A percentile compares a stretch with the other conserved stretches of the same genome.
Conservation (phyloP, 1,140 invertebrate species). For the Drosophila prosaltans region DNA sequence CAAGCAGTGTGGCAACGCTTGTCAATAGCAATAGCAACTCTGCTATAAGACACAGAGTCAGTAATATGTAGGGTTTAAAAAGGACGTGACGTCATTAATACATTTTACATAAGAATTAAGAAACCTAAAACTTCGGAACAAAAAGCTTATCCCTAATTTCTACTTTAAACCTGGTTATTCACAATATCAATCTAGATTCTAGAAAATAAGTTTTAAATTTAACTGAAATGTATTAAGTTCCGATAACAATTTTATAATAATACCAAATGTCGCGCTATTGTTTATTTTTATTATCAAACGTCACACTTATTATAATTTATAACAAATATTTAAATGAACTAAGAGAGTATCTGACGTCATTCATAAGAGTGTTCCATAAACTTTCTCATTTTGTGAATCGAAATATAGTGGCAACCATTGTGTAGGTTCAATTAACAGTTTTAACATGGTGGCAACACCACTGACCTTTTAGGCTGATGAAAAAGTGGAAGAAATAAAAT, state of each 20-base stretch:
- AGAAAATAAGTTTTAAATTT: too few species aligned
- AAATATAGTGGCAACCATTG: neutral
- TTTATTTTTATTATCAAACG: too few species aligned
- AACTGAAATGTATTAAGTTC: too few species aligned
- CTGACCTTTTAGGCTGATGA: slow-evolving; percentile 51
- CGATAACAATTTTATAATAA: too few species aligned
- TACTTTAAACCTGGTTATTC: too few species aligned
- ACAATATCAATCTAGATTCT: too few species aligned
- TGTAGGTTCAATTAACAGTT: slow-evolving; percentile 1
- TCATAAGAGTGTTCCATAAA: neutral
- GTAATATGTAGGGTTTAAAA: neutral
- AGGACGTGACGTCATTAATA: neutral
- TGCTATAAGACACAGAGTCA: slow-evolving; percentile 5
- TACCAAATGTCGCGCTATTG: too few species aligned
- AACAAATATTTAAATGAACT: neutral
- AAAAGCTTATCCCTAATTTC: too few species aligned
- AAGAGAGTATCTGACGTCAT: neutral
- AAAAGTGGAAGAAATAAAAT: slow-evolving; percentile 68
- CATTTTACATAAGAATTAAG: neutral
- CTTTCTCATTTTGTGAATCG: neutral
- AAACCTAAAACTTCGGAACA: too few species aligned
- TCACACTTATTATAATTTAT: too few species aligned
- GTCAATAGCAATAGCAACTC: slow-evolving; percentile 44
- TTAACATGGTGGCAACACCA: slow-evolving; percentile 29
- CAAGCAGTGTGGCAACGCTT: slow-evolving; percentile 34